Evolutionary conservation across 1,140 invertebrate genomes (phyloP).

Genomic region (Brachionus paranguensis): DNA sequence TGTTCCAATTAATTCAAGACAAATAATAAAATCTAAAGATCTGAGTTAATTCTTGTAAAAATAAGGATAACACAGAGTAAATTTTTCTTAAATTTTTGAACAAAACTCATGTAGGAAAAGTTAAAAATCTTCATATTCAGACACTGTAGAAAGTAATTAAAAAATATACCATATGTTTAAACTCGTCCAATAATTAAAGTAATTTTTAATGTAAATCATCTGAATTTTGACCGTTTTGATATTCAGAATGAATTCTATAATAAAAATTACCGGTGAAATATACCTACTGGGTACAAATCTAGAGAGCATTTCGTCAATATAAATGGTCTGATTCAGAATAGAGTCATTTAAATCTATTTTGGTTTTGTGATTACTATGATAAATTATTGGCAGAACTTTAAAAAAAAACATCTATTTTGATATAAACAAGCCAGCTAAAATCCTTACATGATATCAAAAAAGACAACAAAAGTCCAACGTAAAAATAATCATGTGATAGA

Average conservation of each 20-base stretch:
- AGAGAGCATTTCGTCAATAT: neutral
- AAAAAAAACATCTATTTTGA: neutral
- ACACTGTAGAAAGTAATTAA: neutral
- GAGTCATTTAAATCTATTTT: neutral
- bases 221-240: neutral
- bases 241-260: neutral
- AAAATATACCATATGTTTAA: neutral
- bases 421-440: neutral
- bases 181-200: neutral
- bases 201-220: neutral
- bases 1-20: too few relatives aligned
- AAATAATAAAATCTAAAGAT: too few relatives aligned
- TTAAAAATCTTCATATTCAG: too few relatives aligned
- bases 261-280: neutral
- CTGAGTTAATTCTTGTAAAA: too few relatives aligned
- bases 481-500: conserved; percentile 24
- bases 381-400: conserved; percentile 9
- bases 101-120: too few relatives aligned
- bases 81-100: too few relatives aligned
- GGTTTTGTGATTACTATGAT: neutral
- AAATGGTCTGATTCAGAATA: neutral
- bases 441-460: neutral
- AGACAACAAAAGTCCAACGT: neutral
- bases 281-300: neutral
- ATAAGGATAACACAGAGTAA: too few relatives aligned